phyloP scores from a whole-genome alignment of 2,888 invertebrate genomes.

The Meganola albula region DNA sequence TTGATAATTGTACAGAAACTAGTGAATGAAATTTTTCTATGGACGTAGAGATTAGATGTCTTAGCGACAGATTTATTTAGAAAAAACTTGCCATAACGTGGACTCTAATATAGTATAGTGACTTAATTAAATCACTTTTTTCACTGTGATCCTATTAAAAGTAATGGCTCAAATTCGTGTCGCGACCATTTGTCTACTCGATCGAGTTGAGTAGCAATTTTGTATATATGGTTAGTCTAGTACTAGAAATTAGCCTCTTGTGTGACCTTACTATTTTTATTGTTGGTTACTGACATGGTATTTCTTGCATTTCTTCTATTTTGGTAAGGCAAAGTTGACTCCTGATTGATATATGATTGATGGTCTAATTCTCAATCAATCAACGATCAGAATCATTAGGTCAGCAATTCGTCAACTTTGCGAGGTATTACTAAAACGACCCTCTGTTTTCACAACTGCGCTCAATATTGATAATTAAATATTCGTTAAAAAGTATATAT shows the following conservation, averaged over 20 bases:
- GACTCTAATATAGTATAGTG: slow-evolving; percentile 64
- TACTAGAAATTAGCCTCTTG: slow-evolving; percentile 62
- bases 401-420: too few species aligned
- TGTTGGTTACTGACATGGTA: slow-evolving; percentile 42
- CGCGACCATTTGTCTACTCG: slow-evolving; percentile 55
- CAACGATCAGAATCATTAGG: too few species aligned
- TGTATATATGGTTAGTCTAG: slow-evolving; percentile 66
- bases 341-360: too few species aligned
- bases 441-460: too few species aligned
- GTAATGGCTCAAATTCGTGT: slow-evolving; percentile 70
- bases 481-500: too few species aligned
- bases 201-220: slow-evolving; percentile 45
- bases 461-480: too few species aligned
- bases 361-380: too few species aligned
- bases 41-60: slow-evolving; percentile 57
- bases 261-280: slow-evolving; percentile 69
- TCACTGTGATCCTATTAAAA: slow-evolving; percentile 77
- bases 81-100: slow-evolving; percentile 72
- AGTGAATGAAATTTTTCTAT: slow-evolving; percentile 66
- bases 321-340: too few species aligned
- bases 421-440: too few species aligned
- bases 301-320: slow-evolving; percentile 40
- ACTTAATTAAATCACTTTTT: slow-evolving; percentile 73
- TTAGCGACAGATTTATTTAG: slow-evolving; percentile 67
- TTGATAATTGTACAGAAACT: slow-evolving; percentile 57